Conservation (phyloP, 1,140 invertebrate genomes). For the Drosophila sechellia region DNA sequence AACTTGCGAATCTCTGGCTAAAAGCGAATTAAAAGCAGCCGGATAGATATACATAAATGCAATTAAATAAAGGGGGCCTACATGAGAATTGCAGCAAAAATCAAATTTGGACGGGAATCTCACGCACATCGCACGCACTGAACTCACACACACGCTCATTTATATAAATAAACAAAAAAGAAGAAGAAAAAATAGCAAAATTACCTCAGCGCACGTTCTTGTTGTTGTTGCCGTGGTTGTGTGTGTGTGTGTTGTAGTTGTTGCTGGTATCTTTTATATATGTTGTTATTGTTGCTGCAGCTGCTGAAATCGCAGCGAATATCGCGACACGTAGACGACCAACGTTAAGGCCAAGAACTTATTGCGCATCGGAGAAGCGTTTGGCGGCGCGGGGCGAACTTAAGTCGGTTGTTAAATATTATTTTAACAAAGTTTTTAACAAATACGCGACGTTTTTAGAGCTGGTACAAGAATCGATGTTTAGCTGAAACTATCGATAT, state of each 20-base stretch:
- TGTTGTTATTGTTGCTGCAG: slow-evolving; percentile 73
- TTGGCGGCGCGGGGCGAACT: slow-evolving; percentile 9
- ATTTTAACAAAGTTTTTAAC: slow-evolving; percentile 15
- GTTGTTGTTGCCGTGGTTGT: slow-evolving; percentile 35
- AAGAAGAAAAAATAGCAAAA: slow-evolving; percentile 77
- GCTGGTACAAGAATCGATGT: background rate
- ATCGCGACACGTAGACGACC: slow-evolving; percentile 29
- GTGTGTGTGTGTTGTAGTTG: slow-evolving; percentile 71
- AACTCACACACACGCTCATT: slow-evolving; percentile 17
- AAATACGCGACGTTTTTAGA: slow-evolving; percentile 15
- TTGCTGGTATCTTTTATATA: slow-evolving; percentile 39
- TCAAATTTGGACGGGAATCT: slow-evolving; percentile 58
- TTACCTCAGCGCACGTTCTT: slow-evolving; percentile 69
- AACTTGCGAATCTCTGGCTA: slow-evolving; percentile 33
- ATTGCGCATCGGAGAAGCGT: slow-evolving; percentile 43
- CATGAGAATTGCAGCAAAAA: slow-evolving; percentile 51
- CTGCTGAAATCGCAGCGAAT: slow-evolving; percentile 46
- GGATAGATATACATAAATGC: slow-evolving; percentile 17
- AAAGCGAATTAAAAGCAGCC: slow-evolving; percentile 18
- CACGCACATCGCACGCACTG: slow-evolving; percentile 34
- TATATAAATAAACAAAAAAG: slow-evolving; percentile 75
- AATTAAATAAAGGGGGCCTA: slow-evolving; percentile 30
- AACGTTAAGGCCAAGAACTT: slow-evolving; percentile 32
- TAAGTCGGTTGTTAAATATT: slow-evolving; percentile 40
- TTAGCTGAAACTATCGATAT: background rate